These are phyloP conservation scores for Sinhomidia bicolor DNA, from an alignment of 2,888 invertebrate genomes.

Conservation along the genomic window DNA sequence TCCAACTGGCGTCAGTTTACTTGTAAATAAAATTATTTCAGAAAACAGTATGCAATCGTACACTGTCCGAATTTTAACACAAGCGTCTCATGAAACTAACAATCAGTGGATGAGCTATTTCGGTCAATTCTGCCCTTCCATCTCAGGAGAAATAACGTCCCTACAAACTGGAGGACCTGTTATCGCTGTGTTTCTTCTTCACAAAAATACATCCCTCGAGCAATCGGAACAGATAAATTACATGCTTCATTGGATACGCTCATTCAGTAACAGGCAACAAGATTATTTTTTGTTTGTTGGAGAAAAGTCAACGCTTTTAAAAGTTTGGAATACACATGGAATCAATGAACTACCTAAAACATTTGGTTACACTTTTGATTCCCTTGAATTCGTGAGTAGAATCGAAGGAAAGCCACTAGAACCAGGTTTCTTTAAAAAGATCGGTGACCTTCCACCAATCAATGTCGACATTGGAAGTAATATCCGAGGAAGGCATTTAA, in stretches of 20 bases:
- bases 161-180: background rate
- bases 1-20: background rate
- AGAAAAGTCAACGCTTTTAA: background rate
- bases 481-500: conserved; percentile 45
- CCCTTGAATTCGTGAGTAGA: background rate
- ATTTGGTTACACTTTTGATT: conserved; percentile 39
- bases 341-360: conserved; percentile 20
- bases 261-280: background rate
- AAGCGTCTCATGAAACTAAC: background rate
- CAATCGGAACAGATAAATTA: background rate
- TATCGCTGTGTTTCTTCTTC: background rate
- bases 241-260: conserved; percentile 27
- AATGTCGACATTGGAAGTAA: conserved; percentile 17
- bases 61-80: background rate
- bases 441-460: background rate
- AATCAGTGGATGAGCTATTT: background rate
- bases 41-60: background rate
- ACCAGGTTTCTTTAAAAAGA: background rate
- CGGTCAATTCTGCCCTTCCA: background rate
- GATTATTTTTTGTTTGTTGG: conserved; percentile 58
- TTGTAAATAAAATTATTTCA: background rate
- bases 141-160: background rate
- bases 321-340: background rate
- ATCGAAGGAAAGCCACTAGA: conserved; percentile 2
- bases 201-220: background rate